Evolutionary conservation across 2,797 vertebrate genomes (phyloP).

Genomic region (Lacerta bilineata): DNA sequence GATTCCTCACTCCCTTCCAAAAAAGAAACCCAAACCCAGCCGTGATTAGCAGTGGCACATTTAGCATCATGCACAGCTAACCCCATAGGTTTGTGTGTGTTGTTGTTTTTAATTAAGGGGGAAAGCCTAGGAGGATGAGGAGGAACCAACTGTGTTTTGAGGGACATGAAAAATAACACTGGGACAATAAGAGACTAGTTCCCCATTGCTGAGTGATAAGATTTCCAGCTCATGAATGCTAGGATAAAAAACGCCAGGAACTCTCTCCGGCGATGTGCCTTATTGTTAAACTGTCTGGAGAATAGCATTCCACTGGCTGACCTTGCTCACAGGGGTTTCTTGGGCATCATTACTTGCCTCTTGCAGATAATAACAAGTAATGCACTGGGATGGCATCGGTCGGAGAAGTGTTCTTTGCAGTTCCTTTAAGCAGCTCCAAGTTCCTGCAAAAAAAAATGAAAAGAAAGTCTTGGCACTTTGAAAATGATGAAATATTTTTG

Average conservation of each 20-base stretch:
- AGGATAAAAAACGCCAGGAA: not conserved
- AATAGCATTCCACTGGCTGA: not conserved
- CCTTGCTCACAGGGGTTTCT: not conserved
- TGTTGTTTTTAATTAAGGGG: not conserved
- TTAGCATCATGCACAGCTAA: too few relatives aligned
- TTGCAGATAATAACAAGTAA: slow-evolving; percentile 11
- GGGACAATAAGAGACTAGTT: not conserved
- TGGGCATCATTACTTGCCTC: not conserved
- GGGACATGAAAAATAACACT: not conserved
- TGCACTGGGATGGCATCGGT: not conserved
- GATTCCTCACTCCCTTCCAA: too few relatives aligned
- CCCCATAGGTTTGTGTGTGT: not conserved
- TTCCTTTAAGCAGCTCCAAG: not conserved
- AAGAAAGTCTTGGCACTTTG: too few relatives aligned
- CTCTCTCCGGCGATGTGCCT: not conserved
- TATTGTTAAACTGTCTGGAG: not conserved
- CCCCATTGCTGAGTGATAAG: not conserved
- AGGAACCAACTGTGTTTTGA: not conserved
- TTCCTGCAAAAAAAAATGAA: not conserved
- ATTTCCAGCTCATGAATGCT: not conserved
- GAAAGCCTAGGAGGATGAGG: too few relatives aligned
- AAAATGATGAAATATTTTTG: too few relatives aligned
- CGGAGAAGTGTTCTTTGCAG: not conserved
- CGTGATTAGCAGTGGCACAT: too few relatives aligned
- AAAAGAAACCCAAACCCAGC: too few relatives aligned